Evolutionary conservation across 2,113 vertebrate species (phyloP).

Genomic region (rat (Rattus norvegicus)): GRCr8 NC_086025.1:128750001-128750500

Average conservation of each 20-base stretch:
- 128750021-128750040: neutral
- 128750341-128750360: neutral
- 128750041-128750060: neutral
- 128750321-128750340: neutral
- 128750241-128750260: slow-evolving; percentile 20
- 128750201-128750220: neutral
- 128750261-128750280: neutral
- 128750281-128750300: neutral
- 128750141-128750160: neutral
- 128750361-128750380: neutral
- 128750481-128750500: too few species aligned
- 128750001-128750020: neutral
- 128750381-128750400: neutral
- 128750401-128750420: neutral
- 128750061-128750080: neutral
- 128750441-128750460: neutral
- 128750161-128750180: neutral
- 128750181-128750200: neutral
- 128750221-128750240: slow-evolving; percentile 34
- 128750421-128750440: neutral
- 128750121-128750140: neutral
- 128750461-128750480: too few species aligned
- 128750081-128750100: neutral
- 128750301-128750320: neutral
- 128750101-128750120: neutral